These are phyloP conservation scores for Diplosoma virens DNA, from an alignment of 23 tunicate species.

Conservation along the genomic window DNA sequence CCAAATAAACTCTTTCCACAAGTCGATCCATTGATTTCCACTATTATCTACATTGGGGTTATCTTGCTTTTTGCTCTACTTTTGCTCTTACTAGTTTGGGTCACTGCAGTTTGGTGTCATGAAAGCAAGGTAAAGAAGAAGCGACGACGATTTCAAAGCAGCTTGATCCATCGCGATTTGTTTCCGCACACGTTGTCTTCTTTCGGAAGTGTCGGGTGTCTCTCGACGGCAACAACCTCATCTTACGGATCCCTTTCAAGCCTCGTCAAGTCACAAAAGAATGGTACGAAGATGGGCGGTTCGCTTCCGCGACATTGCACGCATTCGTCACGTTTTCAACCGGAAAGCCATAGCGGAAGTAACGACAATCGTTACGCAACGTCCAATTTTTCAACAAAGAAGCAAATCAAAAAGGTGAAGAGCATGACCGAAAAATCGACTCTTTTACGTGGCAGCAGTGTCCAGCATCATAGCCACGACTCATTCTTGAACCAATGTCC, in stretches of 20 bases:
- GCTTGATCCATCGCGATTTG: not conserved
- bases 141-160: not conserved
- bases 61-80: not conserved
- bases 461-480: not conserved
- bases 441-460: not conserved
- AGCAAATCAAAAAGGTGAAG: not conserved
- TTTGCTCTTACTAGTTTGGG: conserved; percentile 7
- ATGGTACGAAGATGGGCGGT: not conserved
- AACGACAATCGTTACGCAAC: too few relatives aligned
- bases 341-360: too few relatives aligned
- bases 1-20: conserved; percentile 21
- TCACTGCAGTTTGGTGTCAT: conserved; percentile 2
- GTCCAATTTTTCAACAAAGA: not conserved
- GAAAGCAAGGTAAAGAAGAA: not conserved
- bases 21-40: conserved; percentile 1
- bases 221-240: not conserved
- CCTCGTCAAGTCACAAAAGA: not conserved
- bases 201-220: conserved; percentile 11
- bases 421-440: not conserved
- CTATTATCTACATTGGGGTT: not conserved
- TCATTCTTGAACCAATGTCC: not conserved
- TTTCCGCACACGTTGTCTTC: conserved; percentile 7
- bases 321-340: not conserved
- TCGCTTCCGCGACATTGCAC: not conserved
- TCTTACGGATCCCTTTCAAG: not conserved